Percentiles rank a stretch among this genome's conserved stretches.
These are phyloP conservation scores for Acropternis orthonyx DNA, from an alignment of 2,797 vertebrate species.

Conservation along the genomic window DNA sequence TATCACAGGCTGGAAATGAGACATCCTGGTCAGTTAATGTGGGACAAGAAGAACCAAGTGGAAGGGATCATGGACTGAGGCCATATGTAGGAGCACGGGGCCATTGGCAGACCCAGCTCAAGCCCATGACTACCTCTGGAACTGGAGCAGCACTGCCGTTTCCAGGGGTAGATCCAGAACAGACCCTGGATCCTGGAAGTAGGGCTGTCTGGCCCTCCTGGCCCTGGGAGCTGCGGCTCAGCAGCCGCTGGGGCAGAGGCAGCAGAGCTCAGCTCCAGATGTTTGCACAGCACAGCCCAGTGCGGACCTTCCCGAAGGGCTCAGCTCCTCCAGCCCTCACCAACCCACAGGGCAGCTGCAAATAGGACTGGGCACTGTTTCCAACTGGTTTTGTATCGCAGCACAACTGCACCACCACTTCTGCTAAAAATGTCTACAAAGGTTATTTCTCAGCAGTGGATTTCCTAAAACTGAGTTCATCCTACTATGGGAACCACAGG, in stretches of 20 bases:
- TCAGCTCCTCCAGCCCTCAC: background rate
- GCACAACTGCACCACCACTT: background rate
- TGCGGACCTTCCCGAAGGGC: background rate
- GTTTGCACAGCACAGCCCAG: background rate
- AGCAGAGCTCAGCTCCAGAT: background rate
- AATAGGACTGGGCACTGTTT: fast-evolving
- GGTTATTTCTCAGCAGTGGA: background rate
- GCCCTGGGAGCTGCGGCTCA: fast-evolving
- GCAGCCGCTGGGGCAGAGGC: background rate
- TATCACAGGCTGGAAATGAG: background rate
- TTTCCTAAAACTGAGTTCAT: background rate
- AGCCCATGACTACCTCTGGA: background rate
- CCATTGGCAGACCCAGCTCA: background rate
- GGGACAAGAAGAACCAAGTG: background rate
- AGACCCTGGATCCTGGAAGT: background rate
- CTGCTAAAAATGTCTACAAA: background rate
- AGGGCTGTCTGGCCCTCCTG: background rate
- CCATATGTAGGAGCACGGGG: background rate
- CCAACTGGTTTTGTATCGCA: background rate
- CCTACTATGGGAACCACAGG: background rate
- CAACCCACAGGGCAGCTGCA: background rate
- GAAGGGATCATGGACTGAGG: background rate
- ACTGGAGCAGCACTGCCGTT: background rate
- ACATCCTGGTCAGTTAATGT: background rate
- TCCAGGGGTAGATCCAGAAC: background rate